These are phyloP conservation scores for Melanerpes aurifrons DNA, from an alignment of 2,113 vertebrate species.

Conservation along the genomic window DNA sequence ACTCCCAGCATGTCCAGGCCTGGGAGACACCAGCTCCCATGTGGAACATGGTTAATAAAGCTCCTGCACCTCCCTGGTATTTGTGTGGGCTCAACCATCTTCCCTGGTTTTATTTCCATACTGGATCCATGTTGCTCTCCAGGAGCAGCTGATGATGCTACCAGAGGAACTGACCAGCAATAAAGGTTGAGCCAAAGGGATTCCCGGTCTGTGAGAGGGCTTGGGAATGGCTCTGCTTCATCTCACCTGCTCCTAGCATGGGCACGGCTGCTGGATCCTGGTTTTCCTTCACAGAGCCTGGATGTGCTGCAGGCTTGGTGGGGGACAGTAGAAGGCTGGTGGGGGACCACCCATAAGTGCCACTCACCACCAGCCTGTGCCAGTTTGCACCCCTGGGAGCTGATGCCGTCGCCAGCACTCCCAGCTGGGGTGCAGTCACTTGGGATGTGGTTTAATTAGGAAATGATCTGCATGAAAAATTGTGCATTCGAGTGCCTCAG, in stretches of 20 bases:
- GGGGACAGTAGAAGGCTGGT: background rate
- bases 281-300: background rate
- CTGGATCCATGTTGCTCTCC: fast-evolving
- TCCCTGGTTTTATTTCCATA: background rate
- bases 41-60: background rate
- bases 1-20: fast-evolving
- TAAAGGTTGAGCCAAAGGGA: background rate
- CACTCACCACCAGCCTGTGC: fast-evolving
- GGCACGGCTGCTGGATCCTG: fast-evolving
- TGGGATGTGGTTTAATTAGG: background rate
- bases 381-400: background rate
- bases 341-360: background rate
- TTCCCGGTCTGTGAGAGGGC: background rate
- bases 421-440: fast-evolving
- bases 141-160: fast-evolving
- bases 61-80: background rate
- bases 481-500: fast-evolving
- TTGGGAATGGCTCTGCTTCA: background rate
- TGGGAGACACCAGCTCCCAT: background rate
- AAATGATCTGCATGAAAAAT: background rate
- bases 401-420: background rate
- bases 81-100: background rate
- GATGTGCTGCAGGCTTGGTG: background rate
- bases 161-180: background rate
- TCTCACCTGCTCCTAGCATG: fast-evolving